Base-by-base conservation (phyloP, 2,888 invertebrate genomes). In the Diadegma fenestrale region DNA sequence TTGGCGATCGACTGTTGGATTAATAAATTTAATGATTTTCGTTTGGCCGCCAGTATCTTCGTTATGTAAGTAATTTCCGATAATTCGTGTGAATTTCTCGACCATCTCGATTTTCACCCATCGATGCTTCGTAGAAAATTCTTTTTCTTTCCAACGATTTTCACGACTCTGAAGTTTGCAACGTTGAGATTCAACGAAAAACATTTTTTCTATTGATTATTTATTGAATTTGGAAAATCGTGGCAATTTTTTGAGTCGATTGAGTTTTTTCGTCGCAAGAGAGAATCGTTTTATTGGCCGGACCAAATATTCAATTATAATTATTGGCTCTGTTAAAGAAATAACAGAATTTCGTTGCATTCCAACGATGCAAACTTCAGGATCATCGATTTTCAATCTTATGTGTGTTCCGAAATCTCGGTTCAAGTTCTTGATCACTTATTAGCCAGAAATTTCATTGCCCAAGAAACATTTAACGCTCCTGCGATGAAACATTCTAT, bases 31-130 rank as follows among this genome's bases (percentile, higher is more conserved):
- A 61, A 78, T 76, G 75, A 91, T 93, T 93, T 94, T 85, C 93
- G 90, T 93, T 92, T 92, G 91, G 92, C 92, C 91, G 93, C 94
- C 95, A 95, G 95, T 95, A 95, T 94, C 95, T 95, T 89, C 95
- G 95, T 94, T 95, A 95, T 93, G 95, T 95, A 94, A 95, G 94
- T 94, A 95, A 93, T 90, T 90, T 91, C 90, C 88, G 90, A 90
- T 92, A 91, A 88, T 93, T 91, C 90, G 92, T 92, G 93, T 92
- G 91, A 91, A 89, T 78, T 51, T 54, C 41, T 45, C 19, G 80
- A 41, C 43, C 64, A 43, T 78, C 68, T n/a, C n/a, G n/a, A 81
- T 69, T 86, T 86, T 88, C 88, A 87, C 88, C 90, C 73, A 80
- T 78, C 80, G 72, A 81, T 17, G 80, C 84, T 86, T 82, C 26